Conservation (phyloP, 2,888 invertebrate species). For the Falcaria lacertinaria region DNA sequence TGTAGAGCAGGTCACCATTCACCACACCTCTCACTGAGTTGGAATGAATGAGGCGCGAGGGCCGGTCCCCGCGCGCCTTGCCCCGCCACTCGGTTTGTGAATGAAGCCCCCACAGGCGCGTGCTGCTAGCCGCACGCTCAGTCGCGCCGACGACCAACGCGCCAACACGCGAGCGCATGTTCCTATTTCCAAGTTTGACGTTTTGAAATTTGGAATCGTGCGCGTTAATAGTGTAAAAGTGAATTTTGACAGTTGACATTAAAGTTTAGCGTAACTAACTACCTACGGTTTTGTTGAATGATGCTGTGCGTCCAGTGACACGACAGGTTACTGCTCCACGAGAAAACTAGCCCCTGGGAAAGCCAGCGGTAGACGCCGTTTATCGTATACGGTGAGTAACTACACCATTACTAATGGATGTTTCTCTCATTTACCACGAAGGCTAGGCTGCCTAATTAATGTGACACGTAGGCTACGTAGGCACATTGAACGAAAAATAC, state of each 20-base stretch:
- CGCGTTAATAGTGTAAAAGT: constrained; percentile 41
- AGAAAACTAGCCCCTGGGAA: constrained; percentile 49
- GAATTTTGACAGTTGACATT: constrained; percentile 37
- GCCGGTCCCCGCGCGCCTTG: constrained; percentile 40
- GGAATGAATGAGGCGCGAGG: constrained; percentile 63
- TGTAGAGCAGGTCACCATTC: constrained; percentile 22
- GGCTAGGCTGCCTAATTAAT: constrained; percentile 45
- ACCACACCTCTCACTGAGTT: constrained; percentile 32
- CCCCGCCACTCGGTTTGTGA: constrained; percentile 72
- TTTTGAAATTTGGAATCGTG: constrained; percentile 60
- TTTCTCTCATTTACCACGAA: constrained; percentile 39
- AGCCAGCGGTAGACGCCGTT: constrained; percentile 50
- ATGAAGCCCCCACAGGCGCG: constrained; percentile 75
- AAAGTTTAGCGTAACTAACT: constrained; percentile 16
- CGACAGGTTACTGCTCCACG: constrained; percentile 25
- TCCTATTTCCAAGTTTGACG: constrained; percentile 47
- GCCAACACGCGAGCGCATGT: constrained; percentile 64
- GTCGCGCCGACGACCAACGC: constrained; percentile 69
- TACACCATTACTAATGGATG: constrained; percentile 33
- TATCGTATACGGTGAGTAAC: constrained; percentile 65
- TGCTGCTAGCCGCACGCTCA: constrained; percentile 63
- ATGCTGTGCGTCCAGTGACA: constrained; percentile 38
- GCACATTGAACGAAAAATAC: constrained; percentile 55
- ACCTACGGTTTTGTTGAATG: constrained; percentile 15
- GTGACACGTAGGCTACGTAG: constrained; percentile 64